Evolutionary conservation across 2,113 vertebrate species (phyloP).

Genomic region (Chinchilla lanigera): DNA sequence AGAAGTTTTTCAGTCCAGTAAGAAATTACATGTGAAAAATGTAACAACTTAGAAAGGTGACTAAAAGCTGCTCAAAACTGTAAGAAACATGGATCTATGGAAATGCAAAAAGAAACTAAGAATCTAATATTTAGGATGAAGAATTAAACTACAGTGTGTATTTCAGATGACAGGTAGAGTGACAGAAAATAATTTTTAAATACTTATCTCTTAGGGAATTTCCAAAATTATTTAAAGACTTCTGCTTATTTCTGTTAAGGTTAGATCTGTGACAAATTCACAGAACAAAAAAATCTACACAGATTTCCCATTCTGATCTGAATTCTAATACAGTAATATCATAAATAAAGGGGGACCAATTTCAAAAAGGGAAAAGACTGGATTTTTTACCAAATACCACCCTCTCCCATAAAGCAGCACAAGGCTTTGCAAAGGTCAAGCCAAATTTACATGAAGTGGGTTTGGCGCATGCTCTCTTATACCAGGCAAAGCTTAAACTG

Average conservation of each 20-base stretch:
- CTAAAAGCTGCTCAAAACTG: constrained; percentile 56
- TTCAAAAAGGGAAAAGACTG: constrained; percentile 78
- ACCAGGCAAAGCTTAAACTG: constrained; percentile 87
- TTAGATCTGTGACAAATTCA: constrained; percentile 72
- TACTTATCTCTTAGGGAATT: constrained; percentile 58
- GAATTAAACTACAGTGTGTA: constrained; percentile 69
- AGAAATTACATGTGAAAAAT: constrained; percentile 50
- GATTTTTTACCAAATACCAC: constrained; percentile 80
- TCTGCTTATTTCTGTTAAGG: constrained; percentile 64
- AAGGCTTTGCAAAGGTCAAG: constrained; percentile 82
- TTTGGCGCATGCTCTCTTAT: constrained; percentile 86
- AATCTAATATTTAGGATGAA: constrained; percentile 75
- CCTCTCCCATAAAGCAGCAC: constrained; percentile 86
- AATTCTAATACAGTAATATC: constrained; percentile 65
- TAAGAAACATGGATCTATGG: not conserved
- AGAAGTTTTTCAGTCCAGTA: constrained; percentile 56
- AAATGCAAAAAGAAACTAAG: constrained; percentile 68
- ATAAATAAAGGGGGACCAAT: constrained; percentile 68
- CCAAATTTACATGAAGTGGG: constrained; percentile 84
- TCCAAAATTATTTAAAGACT: constrained; percentile 62
- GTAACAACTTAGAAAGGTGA: constrained; percentile 26
- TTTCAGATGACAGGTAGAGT: constrained; percentile 45
- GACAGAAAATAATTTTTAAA: constrained; percentile 61
- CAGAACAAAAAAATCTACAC: constrained; percentile 72
- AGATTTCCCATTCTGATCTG: constrained; percentile 56